A percentile compares a stretch with the other conserved stretches of the same genome.
Conservation (phyloP, 2,113 vertebrate genomes). For the Columba livia region DNA sequence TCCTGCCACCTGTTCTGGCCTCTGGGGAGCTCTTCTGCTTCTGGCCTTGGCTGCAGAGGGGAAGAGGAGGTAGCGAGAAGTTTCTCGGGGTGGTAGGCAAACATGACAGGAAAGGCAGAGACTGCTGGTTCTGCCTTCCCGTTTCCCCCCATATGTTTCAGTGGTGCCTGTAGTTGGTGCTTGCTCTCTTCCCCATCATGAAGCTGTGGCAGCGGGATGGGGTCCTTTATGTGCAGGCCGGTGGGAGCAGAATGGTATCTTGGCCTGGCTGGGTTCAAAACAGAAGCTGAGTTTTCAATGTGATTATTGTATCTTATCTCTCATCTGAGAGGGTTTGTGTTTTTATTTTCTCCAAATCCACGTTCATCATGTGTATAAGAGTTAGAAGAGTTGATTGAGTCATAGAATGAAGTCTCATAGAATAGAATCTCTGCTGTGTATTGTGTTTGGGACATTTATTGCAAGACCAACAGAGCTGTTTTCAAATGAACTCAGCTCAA, state of each 20-base stretch:
- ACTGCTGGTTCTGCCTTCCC: neutral
- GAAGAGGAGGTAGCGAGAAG: fast-evolving
- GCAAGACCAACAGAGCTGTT: neutral
- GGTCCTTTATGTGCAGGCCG: neutral
- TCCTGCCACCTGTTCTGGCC: neutral
- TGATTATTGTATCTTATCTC: neutral
- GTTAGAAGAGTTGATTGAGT: neutral
- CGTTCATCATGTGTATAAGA: fast-evolving
- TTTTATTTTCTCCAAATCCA: neutral
- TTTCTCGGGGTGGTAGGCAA: neutral
- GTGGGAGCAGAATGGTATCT: fast-evolving
- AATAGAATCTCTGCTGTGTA: neutral
- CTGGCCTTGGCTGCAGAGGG: neutral
- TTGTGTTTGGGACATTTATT: neutral
- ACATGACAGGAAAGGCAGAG: neutral
- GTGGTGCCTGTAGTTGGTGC: fast-evolving
- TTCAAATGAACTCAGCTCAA: neutral
- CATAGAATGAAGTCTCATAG: too few species aligned
- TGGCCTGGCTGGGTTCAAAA: neutral
- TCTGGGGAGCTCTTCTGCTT: neutral
- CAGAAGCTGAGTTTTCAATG: neutral
- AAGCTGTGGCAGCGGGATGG: neutral
- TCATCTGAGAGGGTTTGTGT: fast-evolving
- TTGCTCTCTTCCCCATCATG: neutral
- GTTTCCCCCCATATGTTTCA: fast-evolving